Evolutionary conservation across 2,113 vertebrate species (phyloP).

Genomic region (Prionailurus bengalensis): DNA sequence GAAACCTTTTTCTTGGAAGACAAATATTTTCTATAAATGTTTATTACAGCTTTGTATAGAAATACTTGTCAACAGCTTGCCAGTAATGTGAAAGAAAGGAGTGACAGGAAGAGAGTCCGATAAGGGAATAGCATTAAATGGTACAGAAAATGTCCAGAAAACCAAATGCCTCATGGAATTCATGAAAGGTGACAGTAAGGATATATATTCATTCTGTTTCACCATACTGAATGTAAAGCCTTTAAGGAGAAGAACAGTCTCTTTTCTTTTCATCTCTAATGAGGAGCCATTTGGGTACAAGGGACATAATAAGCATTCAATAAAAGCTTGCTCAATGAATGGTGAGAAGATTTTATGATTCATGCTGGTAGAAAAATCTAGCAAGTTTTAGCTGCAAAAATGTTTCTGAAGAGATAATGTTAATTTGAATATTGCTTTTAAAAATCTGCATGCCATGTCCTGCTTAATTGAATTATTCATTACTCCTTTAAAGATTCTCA

Average conservation of each 20-base stretch:
- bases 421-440: conserved; percentile 58
- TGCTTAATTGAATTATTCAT: conserved; percentile 48
- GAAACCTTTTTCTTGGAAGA: background rate
- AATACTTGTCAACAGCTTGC: background rate
- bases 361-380: background rate
- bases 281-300: background rate
- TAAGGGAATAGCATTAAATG: background rate
- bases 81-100: background rate
- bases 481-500: conserved; percentile 46
- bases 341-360: background rate
- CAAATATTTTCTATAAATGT: background rate
- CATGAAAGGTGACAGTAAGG: background rate
- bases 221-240: background rate
- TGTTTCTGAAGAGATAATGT: conserved; percentile 32
- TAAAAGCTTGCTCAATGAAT: background rate
- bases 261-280: background rate
- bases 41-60: background rate
- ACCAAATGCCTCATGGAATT: background rate
- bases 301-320: background rate
- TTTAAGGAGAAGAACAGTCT: background rate
- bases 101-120: background rate
- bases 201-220: background rate
- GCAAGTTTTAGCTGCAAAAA: conserved; percentile 67
- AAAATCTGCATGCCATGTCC: background rate
- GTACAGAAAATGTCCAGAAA: background rate